Evolutionary conservation across 2,797 vertebrate species (phyloP).

Genomic region (Phataginus tricuspis): DNA sequence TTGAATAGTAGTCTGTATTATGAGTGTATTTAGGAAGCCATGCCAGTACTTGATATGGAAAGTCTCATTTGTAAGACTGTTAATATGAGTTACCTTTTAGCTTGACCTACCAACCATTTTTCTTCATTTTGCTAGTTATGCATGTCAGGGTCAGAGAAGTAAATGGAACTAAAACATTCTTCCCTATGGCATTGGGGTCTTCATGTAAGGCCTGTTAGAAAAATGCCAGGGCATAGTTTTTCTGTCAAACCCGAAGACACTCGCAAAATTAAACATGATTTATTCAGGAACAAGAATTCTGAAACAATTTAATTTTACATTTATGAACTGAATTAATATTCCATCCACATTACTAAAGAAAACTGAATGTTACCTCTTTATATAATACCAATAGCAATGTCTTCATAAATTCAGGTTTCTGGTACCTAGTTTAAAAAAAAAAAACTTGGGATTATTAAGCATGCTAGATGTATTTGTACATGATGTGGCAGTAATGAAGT

Average conservation of each 20-base stretch:
- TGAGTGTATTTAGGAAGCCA: constrained; percentile 32
- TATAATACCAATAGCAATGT: neutral
- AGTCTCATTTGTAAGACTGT: neutral
- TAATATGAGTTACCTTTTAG: neutral
- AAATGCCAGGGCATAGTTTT: constrained; percentile 27
- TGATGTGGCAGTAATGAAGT: neutral
- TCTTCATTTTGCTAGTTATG: neutral
- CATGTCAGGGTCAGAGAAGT: neutral
- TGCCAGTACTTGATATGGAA: neutral
- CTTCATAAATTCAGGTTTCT: constrained; percentile 55
- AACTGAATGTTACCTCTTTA: neutral
- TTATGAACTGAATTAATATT: constrained; percentile 24
- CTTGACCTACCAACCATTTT: neutral
- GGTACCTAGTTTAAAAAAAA: neutral
- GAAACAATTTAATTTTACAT: constrained; percentile 17
- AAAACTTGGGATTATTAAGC: neutral
- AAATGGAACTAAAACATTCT: neutral
- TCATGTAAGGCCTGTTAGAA: neutral
- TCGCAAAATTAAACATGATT: constrained; percentile 36
- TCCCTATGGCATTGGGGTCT: neutral
- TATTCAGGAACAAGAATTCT: constrained; percentile 31
- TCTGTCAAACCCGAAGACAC: neutral
- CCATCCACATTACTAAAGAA: neutral
- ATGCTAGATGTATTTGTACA: neutral
- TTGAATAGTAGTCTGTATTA: neutral